Base-by-base conservation (phyloP, 2,888 invertebrate species). In the Andrena haemorrhoa region DNA sequence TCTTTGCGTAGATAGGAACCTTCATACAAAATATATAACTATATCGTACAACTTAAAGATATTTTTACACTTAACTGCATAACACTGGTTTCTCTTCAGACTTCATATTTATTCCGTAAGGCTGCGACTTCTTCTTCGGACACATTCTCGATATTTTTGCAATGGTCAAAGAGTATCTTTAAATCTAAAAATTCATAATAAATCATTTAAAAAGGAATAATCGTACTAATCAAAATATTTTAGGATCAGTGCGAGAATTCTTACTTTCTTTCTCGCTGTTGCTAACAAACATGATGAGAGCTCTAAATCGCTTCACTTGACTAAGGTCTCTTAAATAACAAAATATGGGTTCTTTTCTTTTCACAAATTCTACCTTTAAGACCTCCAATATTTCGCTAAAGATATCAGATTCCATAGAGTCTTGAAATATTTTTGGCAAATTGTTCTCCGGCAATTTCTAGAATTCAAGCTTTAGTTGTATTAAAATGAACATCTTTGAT, bases 391-490 rank as follows among this genome's bases (percentile, higher is more conserved):
- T 95, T 56, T 96, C 96, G 5, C 96, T 95, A 3, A 97, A 94
- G 1, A 95, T 94, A 60, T 95, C 94, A 75, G 95, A 95, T 83
- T 97, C 97, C 79, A 97, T 93, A 0, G 96, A 96, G 87, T 96
- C 96, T 90, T 95, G 95, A 92, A 97, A 97, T 84, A 97, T 95
- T 0, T 94, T 92, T 0, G 96, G 95, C 49, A 97, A 94, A 77
- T 94, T 94, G 2, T 92, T 88, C 0, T 96, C 95, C 2, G 95
- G 94, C 88, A 97, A 95, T 91, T 95, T 94, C 96, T 96, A 91
- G 75, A 87, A 78, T 78, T 31, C 31, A 2, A 82, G 29, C 53
- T n/a, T n/a, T 29, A 10, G 2, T 33, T 71, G 0, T 4, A 58
- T 64, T 10, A 20, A 8, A 8, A 53, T 53, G 31, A 20, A 23